Evolutionary conservation across 1,140 invertebrate species (phyloP).

Genomic region (Aricia agestis): DNA sequence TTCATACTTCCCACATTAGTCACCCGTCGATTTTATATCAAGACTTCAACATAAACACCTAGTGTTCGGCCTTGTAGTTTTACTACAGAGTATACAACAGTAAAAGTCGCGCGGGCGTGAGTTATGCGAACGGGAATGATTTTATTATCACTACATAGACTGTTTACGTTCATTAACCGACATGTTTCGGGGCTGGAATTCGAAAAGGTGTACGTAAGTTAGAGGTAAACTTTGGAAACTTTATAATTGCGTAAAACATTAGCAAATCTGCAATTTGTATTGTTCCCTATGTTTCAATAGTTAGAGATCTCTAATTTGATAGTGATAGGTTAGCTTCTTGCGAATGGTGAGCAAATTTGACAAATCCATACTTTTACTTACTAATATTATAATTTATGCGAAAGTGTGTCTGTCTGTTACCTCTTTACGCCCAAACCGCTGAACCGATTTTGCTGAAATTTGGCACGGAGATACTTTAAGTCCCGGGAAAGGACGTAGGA

Average conservation of each 20-base stretch:
- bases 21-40: slow-evolving; percentile 25
- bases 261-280: too few relatives aligned
- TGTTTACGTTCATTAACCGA: slow-evolving; percentile 44
- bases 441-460: too few relatives aligned
- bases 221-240: not conserved
- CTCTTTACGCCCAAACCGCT: too few relatives aligned
- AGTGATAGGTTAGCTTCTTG: too few relatives aligned
- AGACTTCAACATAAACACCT: slow-evolving; percentile 49
- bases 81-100: slow-evolving; percentile 64
- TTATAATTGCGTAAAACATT: not conserved
- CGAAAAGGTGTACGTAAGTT: not conserved
- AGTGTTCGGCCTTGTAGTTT: slow-evolving; percentile 53
- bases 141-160: slow-evolving; percentile 56
- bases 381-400: too few relatives aligned
- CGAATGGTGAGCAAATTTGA: too few relatives aligned
- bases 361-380: too few relatives aligned
- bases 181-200: slow-evolving; percentile 34
- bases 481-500: too few relatives aligned
- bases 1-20: slow-evolving; percentile 5
- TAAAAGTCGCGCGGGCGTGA: slow-evolving; percentile 60
- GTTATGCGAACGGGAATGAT: slow-evolving; percentile 56
- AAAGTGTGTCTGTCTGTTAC: too few relatives aligned
- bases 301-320: too few relatives aligned
- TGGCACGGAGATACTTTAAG: too few relatives aligned
- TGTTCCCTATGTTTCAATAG: too few relatives aligned